Conservation (phyloP, 2,888 invertebrate species). For the Dynastes tityus region DNA sequence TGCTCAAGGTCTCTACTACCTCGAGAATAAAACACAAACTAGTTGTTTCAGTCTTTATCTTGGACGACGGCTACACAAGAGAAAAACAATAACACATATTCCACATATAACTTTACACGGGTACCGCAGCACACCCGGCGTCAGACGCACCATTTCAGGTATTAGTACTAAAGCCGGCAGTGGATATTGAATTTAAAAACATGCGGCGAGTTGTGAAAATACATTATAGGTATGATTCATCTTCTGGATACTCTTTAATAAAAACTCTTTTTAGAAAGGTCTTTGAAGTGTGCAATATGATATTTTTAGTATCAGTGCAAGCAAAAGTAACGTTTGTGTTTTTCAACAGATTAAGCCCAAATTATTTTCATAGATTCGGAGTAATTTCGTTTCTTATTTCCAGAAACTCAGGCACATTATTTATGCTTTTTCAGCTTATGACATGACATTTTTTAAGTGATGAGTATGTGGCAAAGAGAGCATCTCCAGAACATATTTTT, state of each 20-base stretch:
- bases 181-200: not conserved
- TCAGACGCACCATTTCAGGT: constrained; percentile 21
- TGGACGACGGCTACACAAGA: constrained; percentile 20
- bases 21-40: constrained; percentile 50
- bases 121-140: not conserved
- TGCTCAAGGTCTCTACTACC: constrained; percentile 62
- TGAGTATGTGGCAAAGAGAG: too few species aligned
- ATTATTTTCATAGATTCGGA: not conserved
- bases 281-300: constrained; percentile 13
- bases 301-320: not conserved
- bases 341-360: not conserved
- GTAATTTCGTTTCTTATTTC: not conserved
- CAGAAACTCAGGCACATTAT: not conserved
- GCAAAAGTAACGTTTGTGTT: constrained; percentile 3
- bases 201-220: not conserved
- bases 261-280: not conserved
- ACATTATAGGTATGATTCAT: not conserved
- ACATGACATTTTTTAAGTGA: too few species aligned
- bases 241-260: constrained; percentile 1
- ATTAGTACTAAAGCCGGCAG: not conserved
- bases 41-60: constrained; percentile 43
- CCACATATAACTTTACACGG: constrained; percentile 17
- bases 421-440: not conserved
- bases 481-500: too few species aligned
- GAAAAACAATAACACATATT: constrained; percentile 40